phyloP scores from a whole-genome alignment of 2,888 invertebrate species.

The Sicus ferrugineus region DNA sequence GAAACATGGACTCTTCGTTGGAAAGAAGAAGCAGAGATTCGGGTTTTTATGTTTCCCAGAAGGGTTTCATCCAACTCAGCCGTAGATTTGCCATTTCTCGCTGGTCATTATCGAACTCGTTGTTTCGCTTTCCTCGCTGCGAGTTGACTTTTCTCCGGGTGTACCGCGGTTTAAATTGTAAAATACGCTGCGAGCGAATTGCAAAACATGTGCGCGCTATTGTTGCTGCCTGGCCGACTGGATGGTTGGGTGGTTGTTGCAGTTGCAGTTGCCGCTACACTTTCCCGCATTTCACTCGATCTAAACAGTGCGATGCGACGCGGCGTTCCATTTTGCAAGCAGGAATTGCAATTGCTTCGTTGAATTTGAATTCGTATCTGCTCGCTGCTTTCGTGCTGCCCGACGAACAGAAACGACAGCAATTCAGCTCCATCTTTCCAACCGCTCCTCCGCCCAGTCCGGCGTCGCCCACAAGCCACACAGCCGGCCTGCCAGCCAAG shows the following conservation, averaged over 20 bases:
- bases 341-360: conserved; percentile 17
- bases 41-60: too few relatives aligned
- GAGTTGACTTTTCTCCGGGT: conserved; percentile 10
- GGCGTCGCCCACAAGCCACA: not conserved
- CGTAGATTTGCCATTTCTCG: not conserved
- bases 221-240: not conserved
- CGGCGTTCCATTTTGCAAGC: conserved; percentile 12
- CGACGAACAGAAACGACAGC: conserved; percentile 14
- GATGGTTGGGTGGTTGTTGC: not conserved
- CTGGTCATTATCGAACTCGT: too few relatives aligned
- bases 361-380: conserved; percentile 12
- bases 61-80: not conserved
- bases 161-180: conserved; percentile 8
- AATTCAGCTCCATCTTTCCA: not conserved
- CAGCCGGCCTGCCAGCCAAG: conserved; percentile 10
- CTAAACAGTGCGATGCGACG: not conserved
- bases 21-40: too few relatives aligned
- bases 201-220: conserved; percentile 30
- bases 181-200: conserved; percentile 34
- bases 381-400: not conserved
- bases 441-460: not conserved
- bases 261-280: conserved; percentile 9
- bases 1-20: too few relatives aligned
- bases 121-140: not conserved
- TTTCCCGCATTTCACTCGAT: conserved; percentile 26